These are phyloP conservation scores for Maniola jurtina DNA, from an alignment of 1,140 invertebrate genomes.

Conservation along the genomic window DNA sequence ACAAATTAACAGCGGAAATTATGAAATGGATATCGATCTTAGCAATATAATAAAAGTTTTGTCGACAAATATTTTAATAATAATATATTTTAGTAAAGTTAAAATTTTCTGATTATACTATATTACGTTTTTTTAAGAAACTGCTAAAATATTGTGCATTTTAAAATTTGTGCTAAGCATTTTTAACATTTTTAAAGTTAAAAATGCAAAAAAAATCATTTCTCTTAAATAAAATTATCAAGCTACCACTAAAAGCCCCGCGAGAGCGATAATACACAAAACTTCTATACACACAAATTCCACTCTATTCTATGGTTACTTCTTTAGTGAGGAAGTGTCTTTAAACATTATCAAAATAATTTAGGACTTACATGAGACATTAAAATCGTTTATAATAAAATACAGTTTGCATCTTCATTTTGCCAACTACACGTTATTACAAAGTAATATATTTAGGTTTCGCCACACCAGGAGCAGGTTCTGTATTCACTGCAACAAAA, in stretches of 20 bases:
- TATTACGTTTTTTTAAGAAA: not conserved
- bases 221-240: slow-evolving; percentile 3
- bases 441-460: slow-evolving; percentile 38
- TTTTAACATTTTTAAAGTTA: slow-evolving; percentile 9
- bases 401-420: slow-evolving; percentile 66
- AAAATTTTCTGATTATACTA: no score
- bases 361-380: slow-evolving; percentile 69
- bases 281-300: slow-evolving; percentile 52
- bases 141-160: slow-evolving; percentile 25
- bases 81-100: not conserved
- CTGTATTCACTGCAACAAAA: slow-evolving; percentile 56
- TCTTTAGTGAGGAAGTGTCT: slow-evolving; percentile 67
- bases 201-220: not conserved
- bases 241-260: slow-evolving; percentile 50
- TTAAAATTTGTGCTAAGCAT: slow-evolving; percentile 29
- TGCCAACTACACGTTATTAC: slow-evolving; percentile 47
- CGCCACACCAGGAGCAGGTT: slow-evolving; percentile 24
- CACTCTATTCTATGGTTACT: slow-evolving; percentile 55
- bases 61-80: not conserved
- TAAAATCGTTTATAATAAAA: slow-evolving; percentile 59
- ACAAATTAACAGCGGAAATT: slow-evolving; percentile 5
- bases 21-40: slow-evolving; percentile 2
- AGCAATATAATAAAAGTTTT: slow-evolving; percentile 5
- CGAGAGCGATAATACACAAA: slow-evolving; percentile 42
- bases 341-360: slow-evolving; percentile 75